phyloP scores from a whole-genome alignment of 2,797 vertebrate genomes.

The Jordanella pulchra region DNA sequence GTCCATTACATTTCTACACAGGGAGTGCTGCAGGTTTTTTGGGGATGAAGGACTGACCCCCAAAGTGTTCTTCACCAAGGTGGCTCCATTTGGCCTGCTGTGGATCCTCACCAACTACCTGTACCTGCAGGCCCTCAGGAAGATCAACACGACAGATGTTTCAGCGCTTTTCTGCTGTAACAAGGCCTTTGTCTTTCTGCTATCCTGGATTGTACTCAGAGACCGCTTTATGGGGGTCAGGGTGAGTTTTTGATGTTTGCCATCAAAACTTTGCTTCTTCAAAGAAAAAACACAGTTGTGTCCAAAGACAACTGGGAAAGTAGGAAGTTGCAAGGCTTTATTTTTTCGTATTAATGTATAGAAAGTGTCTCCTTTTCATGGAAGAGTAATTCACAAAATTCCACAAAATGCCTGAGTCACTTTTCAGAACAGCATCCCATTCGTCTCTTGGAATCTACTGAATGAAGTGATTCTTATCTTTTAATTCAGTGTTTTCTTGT shows the following conservation, averaged over 20 bases:
- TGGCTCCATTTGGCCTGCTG: constrained; percentile 94
- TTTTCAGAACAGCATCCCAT: background rate
- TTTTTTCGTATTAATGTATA: background rate
- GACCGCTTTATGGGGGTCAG: constrained; percentile 98
- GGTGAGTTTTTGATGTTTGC: constrained; percentile 80
- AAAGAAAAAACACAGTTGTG: constrained; percentile 6
- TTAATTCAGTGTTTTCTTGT: constrained; percentile 17
- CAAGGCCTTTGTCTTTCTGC: constrained; percentile 98
- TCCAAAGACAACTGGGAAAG: constrained; percentile 7
- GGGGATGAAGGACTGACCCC: constrained; percentile 93
- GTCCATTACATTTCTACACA: constrained; percentile 57
- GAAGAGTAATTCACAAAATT: background rate
- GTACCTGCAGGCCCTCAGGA: constrained; percentile 98
- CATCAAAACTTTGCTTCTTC: background rate
- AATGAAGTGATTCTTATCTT: constrained; percentile 17
- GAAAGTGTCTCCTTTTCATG: background rate
- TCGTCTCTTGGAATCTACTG: background rate
- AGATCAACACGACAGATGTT: constrained; percentile 95
- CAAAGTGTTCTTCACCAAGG: constrained; percentile 93
- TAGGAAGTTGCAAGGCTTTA: background rate
- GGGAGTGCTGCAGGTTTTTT: constrained; percentile 95
- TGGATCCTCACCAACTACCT: constrained; percentile 99
- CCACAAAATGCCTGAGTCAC: background rate
- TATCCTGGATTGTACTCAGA: constrained; percentile 97
- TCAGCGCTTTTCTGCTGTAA: constrained; percentile 98